Percentiles rank a stretch among this genome's conserved stretches.
Evolutionary conservation across 2,888 invertebrate genomes (phyloP).

Genomic region (Drosophila pegasa): DNA sequence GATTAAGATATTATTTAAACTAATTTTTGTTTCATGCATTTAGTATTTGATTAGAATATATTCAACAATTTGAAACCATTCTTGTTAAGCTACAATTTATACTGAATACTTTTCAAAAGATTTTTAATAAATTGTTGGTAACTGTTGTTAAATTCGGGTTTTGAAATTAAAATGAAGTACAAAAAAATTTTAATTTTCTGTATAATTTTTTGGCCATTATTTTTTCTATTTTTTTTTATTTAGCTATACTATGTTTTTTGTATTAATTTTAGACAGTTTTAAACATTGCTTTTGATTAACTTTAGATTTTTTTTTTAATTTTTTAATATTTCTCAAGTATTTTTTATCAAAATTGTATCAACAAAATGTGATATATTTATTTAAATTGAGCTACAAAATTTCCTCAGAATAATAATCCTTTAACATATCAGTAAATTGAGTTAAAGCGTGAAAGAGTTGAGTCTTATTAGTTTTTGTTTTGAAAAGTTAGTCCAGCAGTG

Average conservation of each 20-base stretch:
- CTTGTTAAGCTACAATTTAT: slow-evolving; percentile 2
- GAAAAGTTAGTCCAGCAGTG: slow-evolving; percentile 45
- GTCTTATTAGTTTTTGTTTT: slow-evolving; percentile 24
- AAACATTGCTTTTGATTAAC: not conserved
- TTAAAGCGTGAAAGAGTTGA: slow-evolving; percentile 5
- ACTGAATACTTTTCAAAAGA: not conserved
- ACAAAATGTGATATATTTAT: not conserved
- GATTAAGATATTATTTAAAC: slow-evolving; percentile 3
- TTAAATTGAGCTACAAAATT: not conserved
- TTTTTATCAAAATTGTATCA: not conserved
- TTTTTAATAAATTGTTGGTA: not conserved
- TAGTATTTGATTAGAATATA: slow-evolving; percentile 3
- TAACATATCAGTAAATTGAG: not conserved
- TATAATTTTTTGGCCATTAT: too few relatives aligned
- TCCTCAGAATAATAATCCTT: not conserved
- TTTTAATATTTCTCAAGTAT: not conserved
- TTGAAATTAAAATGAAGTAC: not conserved
- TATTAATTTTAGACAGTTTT: not conserved
- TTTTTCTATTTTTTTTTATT: not conserved
- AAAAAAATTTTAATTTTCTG: not conserved
- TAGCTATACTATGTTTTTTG: too few relatives aligned
- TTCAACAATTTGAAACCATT: not conserved
- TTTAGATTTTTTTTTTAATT: too few relatives aligned
- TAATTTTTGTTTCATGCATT: slow-evolving; percentile 40
- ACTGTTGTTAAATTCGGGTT: not conserved